Percentiles rank a stretch among this genome's conserved stretches.
These are phyloP conservation scores for Triops longicaudatus DNA, from an alignment of 1,140 invertebrate species.

Conservation along the genomic window DNA sequence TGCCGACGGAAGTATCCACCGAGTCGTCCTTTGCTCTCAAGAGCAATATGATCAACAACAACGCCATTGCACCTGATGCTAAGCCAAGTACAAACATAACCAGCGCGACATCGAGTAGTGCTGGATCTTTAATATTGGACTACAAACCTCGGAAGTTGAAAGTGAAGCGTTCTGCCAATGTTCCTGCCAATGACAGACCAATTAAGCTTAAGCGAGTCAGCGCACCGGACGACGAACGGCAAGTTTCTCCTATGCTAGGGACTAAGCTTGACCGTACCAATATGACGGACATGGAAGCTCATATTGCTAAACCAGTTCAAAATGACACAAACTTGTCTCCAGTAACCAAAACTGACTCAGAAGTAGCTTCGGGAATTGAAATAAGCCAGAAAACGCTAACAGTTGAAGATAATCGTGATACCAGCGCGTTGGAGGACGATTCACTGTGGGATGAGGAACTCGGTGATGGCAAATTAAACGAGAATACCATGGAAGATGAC, in stretches of 20 bases:
- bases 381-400: neutral
- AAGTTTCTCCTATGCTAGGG: neutral
- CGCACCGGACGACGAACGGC: neutral
- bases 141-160: neutral
- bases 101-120: neutral
- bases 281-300: neutral
- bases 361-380: neutral
- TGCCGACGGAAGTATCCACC: neutral
- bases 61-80: neutral
- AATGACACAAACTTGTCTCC: too few relatives aligned
- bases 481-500: conserved; percentile 26
- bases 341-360: too few relatives aligned
- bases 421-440: conserved; percentile 3
- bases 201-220: neutral
- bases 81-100: neutral
- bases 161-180: neutral
- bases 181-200: neutral
- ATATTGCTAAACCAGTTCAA: too few relatives aligned
- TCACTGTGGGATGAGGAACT: neutral
- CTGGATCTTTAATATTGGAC: neutral
- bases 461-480: neutral
- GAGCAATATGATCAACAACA: neutral
- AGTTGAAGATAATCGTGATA: neutral
- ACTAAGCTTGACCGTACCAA: neutral
- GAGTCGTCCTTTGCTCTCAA: conserved; percentile 16